Evolutionary conservation across 2,888 invertebrate species (phyloP), one percentile per base, ranked within the genome.

Genomic region (Perdita meconis): DNA sequence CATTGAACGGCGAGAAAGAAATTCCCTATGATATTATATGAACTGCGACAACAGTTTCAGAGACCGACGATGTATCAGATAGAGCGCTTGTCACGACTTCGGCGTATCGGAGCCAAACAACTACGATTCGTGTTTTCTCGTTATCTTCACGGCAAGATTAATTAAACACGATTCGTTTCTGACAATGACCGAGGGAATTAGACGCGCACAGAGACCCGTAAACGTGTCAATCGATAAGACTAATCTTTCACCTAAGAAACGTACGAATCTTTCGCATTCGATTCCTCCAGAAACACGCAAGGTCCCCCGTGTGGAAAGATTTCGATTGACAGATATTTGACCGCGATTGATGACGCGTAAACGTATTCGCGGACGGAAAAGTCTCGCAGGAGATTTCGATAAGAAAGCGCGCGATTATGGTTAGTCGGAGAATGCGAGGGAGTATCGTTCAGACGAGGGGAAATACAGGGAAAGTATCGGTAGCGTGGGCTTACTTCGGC

Each of bases 401-500:
- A 6, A 8, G 1, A 44, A 16, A 12, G 6, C n/a, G 6, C 12
- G 13, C 6, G 16, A 34, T n/a, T 30, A 24, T 0, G 2, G 22
- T 36, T 5, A 3, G 13, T 42, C 16, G 1, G 24, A 26, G 44
- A 40, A 22, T 10, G n/a, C 8, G 1, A 4, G 10, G 30, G 30
- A 26, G 36, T 34, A 56, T 19, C 0, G 16, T 24, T 4, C 6
- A 50, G 34, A 47, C 13, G 61, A 26, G 5, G 36, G 44, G 13
- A 38, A n/a, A n/a, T n/a, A 55, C 78, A 24, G 38, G n/a, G 57
- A 70, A 73, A 64, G 50, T 24, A 57, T 40, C 60, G 75, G 73
- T 84, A 83, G 83, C 81, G 83, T 83, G 81, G 81, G 70, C 81
- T 85, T 81, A 92, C 92, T 87, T 91, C 92, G 42, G 89, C 85